Evolutionary conservation across 92 coral and sea anemone genomes (phyloP).

Genomic region (Siderastrea radians): DNA sequence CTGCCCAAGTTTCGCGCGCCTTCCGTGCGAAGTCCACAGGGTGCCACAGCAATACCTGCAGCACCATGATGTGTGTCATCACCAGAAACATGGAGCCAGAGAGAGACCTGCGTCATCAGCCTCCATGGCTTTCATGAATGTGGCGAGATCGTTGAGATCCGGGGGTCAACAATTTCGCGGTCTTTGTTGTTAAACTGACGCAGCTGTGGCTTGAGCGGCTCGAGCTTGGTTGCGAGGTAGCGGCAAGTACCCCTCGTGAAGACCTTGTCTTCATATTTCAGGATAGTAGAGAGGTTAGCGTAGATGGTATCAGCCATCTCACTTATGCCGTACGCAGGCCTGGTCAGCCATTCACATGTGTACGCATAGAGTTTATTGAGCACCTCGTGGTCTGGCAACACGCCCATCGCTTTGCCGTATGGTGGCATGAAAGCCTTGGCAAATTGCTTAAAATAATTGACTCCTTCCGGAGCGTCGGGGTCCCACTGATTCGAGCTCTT

Average conservation of each 20-base stretch:
- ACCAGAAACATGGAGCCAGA: neutral
- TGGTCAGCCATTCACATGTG: slow-evolving; percentile 32
- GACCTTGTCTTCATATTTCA: neutral
- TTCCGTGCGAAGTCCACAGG: neutral
- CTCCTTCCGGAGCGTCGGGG: neutral
- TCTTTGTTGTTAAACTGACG: neutral
- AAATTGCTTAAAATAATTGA: neutral
- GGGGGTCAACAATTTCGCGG: neutral
- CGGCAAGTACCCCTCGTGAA: neutral
- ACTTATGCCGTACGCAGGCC: neutral
- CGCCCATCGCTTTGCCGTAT: neutral
- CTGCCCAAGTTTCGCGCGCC: neutral
- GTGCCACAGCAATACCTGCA: neutral
- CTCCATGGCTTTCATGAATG: neutral
- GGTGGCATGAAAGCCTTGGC: neutral
- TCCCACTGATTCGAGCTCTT: neutral
- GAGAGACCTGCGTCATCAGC: neutral
- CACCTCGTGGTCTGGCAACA: neutral
- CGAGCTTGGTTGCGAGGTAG: neutral
- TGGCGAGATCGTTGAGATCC: neutral
- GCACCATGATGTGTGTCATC: neutral
- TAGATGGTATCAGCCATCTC: slow-evolving; percentile 4
- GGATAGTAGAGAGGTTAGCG: neutral
- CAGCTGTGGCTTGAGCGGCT: neutral
- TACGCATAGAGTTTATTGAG: neutral